Evolutionary conservation across 2,888 invertebrate species (phyloP).

Genomic region (Noctuana brunneofusca): DNA sequence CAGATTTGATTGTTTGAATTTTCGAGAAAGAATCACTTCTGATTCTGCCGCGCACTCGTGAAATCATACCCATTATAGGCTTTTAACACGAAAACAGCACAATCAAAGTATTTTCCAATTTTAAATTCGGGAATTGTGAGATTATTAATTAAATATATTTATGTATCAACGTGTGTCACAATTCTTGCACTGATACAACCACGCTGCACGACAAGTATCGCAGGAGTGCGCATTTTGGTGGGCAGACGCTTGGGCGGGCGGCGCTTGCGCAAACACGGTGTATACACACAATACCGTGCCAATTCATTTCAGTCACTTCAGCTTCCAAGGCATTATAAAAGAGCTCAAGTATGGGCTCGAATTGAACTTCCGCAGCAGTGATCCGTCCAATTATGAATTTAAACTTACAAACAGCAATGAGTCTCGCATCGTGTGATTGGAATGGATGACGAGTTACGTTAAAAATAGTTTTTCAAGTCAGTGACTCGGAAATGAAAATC

Average conservation of each 20-base stretch:
- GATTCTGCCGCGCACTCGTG: constrained; percentile 86
- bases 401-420: constrained; percentile 15
- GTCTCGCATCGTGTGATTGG: constrained; percentile 45
- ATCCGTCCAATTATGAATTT: constrained; percentile 24
- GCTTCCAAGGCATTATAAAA: constrained; percentile 45
- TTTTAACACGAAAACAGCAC: background rate
- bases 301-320: constrained; percentile 42
- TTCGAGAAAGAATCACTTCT: constrained; percentile 85
- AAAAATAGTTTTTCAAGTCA: constrained; percentile 68
- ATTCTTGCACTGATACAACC: constrained; percentile 44
- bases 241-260: constrained; percentile 56
- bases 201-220: constrained; percentile 57
- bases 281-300: constrained; percentile 33
- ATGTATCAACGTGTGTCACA: constrained; percentile 26
- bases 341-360: background rate
- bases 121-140: background rate
- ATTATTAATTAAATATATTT: background rate
- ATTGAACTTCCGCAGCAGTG: constrained; percentile 43
- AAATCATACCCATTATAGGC: constrained; percentile 86
- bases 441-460: constrained; percentile 63
- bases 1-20: constrained; percentile 83
- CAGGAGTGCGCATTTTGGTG: constrained; percentile 71
- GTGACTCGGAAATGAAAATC: constrained; percentile 55
- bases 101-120: background rate
- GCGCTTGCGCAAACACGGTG: constrained; percentile 46